Conservation (phyloP, 2,113 vertebrate species). For the Procapra przewalskii region DNA sequence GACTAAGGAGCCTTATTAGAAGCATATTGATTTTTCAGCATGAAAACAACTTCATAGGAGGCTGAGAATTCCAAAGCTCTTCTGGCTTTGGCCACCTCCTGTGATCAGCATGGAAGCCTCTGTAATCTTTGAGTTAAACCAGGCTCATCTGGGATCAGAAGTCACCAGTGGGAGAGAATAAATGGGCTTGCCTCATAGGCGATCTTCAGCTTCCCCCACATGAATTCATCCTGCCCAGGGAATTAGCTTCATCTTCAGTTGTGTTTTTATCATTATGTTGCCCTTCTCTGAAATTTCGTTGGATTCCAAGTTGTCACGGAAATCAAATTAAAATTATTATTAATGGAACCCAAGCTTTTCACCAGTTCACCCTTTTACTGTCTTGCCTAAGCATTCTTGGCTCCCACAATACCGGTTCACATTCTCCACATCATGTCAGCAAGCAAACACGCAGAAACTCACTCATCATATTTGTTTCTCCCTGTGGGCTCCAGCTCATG, state of each 20-base stretch:
- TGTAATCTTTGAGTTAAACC: background rate
- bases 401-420: background rate
- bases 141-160: background rate
- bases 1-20: background rate
- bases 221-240: background rate
- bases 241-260: background rate
- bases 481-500: background rate
- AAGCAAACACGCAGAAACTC: background rate
- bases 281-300: background rate
- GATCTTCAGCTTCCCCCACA: background rate
- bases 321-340: background rate
- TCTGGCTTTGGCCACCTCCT: background rate
- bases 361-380: background rate
- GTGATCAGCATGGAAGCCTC: background rate
- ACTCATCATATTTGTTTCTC: background rate
- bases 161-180: background rate
- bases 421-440: background rate
- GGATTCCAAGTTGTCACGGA: background rate
- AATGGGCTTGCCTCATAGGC: background rate
- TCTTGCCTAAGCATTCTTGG: background rate
- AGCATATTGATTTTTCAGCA: background rate
- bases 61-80: background rate
- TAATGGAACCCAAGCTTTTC: background rate
- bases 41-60: conserved; percentile 16
- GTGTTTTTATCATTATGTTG: background rate